phyloP scores from a whole-genome alignment of 1,140 invertebrate genomes.

The Carposina sasakii region DNA sequence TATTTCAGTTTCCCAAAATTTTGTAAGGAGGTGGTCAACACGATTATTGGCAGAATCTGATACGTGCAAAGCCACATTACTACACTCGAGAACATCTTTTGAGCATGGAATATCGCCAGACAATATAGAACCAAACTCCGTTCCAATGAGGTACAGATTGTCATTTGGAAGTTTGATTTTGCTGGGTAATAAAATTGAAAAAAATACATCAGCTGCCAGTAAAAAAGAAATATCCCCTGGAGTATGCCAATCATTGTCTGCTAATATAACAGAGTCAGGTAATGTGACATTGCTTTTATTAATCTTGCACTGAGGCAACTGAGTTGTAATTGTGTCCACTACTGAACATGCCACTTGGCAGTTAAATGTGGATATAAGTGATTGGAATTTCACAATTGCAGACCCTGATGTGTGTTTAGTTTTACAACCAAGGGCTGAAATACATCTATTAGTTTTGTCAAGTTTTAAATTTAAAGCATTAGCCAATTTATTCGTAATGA shows the following conservation, averaged over 20 bases:
- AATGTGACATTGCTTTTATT: neutral
- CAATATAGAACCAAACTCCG: neutral
- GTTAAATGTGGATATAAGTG: neutral
- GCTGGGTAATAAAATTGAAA: neutral
- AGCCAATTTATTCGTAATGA: neutral
- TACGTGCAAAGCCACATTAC: neutral
- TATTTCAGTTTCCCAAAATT: neutral
- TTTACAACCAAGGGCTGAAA: neutral
- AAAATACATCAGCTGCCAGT: neutral
- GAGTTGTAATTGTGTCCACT: neutral
- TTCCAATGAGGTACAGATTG: neutral
- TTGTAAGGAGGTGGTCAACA: neutral
- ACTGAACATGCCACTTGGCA: neutral
- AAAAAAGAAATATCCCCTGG: conserved; percentile 4
- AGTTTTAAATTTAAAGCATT: neutral
- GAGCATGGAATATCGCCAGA: neutral
- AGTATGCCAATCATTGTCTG: neutral
- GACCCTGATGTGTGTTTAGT: neutral
- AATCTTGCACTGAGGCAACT: neutral
- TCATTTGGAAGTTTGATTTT: neutral
- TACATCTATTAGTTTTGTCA: neutral
- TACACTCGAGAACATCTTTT: neutral
- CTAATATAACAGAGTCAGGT: neutral
- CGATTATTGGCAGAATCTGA: neutral
- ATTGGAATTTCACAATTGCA: neutral